A percentile compares a stretch with the other conserved stretches of the same genome.
Evolutionary conservation across 2,797 vertebrate genomes (phyloP).

Genomic region (Selene dorsalis): DNA sequence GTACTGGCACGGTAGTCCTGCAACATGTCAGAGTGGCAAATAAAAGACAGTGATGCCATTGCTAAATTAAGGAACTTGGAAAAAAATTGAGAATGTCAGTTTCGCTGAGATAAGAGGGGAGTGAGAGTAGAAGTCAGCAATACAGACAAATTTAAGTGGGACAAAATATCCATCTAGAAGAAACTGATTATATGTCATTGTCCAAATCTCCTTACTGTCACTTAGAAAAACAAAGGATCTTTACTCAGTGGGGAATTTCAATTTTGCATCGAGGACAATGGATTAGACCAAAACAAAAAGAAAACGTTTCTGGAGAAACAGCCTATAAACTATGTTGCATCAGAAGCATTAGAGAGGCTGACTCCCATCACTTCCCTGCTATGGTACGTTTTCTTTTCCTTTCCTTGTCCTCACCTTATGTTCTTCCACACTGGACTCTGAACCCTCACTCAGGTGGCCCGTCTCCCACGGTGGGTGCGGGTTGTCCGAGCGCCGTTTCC

Average conservation of each 20-base stretch:
- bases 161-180: not conserved
- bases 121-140: not conserved
- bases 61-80: conserved; percentile 36
- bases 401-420: conserved; percentile 79
- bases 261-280: not conserved
- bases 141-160: not conserved
- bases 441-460: conserved; percentile 95
- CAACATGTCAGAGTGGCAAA: conserved; percentile 35
- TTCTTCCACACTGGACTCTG: conserved; percentile 96
- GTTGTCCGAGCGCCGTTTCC: conserved; percentile 94
- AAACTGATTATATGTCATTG: not conserved
- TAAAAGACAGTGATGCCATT: conserved; percentile 15
- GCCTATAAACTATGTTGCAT: not conserved
- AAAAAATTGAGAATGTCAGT: not conserved
- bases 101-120: not conserved
- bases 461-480: conserved; percentile 93
- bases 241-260: not conserved
- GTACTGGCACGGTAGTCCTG: conserved; percentile 90
- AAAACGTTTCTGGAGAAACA: not conserved
- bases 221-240: not conserved
- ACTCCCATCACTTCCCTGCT: not conserved
- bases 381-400: not conserved
- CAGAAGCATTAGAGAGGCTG: not conserved
- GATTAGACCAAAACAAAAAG: no score
- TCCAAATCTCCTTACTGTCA: not conserved